These are phyloP conservation scores for Orbicella faveolata DNA, from an alignment of 64 coral and sea anemone genomes.

Conservation along the genomic window DNA sequence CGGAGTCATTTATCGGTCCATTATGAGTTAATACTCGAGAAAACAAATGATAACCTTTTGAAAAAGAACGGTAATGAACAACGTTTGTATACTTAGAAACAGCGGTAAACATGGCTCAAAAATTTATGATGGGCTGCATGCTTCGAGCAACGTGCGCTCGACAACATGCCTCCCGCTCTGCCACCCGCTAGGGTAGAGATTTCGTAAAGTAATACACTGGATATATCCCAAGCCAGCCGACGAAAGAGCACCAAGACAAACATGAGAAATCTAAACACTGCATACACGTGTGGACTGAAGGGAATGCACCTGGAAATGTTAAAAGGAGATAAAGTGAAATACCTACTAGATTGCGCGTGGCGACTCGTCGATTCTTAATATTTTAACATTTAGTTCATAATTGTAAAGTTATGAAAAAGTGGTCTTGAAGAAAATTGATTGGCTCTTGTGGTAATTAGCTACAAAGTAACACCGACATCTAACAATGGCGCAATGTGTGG, in stretches of 20 bases:
- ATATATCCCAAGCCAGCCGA: not conserved
- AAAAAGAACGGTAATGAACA: conserved; percentile 24
- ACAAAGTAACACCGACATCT: not conserved
- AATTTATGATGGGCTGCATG: not conserved
- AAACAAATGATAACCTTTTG: conserved; percentile 42
- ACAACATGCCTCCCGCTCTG: not conserved
- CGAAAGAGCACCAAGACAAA: not conserved
- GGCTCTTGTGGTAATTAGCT: not conserved
- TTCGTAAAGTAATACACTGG: conserved; percentile 20
- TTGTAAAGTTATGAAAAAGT: conserved; percentile 1
- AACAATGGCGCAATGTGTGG: not conserved
- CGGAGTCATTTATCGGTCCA: not conserved
- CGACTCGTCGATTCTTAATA: not conserved
- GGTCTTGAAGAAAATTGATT: not conserved
- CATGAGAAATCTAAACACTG: not conserved
- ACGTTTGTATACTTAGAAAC: conserved; percentile 3
- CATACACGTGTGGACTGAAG: not conserved
- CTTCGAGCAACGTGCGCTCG: not conserved
- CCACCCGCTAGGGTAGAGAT: not conserved
- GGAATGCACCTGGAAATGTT: not conserved
- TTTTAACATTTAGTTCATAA: not conserved
- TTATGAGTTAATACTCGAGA: conserved; percentile 23
- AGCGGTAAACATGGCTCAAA: not conserved
- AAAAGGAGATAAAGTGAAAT: not conserved
- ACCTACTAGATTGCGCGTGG: not conserved